Conservation (phyloP, 2,888 invertebrate species). For the Agrilus cyanescens region DNA sequence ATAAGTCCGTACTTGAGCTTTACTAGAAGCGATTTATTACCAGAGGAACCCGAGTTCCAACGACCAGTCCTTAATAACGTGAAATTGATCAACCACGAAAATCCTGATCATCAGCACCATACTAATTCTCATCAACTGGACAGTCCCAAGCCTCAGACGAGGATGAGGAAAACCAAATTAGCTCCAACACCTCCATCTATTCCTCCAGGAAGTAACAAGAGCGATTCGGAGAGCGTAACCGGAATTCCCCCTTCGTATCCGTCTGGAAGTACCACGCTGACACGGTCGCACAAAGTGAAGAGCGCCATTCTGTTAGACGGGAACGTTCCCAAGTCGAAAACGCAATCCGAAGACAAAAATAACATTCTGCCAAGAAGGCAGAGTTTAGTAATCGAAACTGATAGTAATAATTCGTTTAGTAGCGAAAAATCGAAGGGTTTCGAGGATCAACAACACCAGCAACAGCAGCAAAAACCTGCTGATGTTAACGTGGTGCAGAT, state of each 20-base stretch:
- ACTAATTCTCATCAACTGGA: constrained; percentile 11
- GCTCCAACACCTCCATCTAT: constrained; percentile 48
- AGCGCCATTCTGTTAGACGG: too few species aligned
- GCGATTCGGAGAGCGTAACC: constrained; percentile 30
- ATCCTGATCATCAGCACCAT: constrained; percentile 9
- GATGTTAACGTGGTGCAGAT: constrained; percentile 12
- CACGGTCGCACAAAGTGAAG: constrained; percentile 24
- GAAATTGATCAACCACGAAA: constrained; percentile 11
- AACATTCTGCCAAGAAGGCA: constrained; percentile 12
- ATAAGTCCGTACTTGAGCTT: constrained; percentile 59
- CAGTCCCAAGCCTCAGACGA: constrained; percentile 47
- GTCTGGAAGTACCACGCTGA: constrained; percentile 35
- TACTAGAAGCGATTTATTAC: constrained; percentile 44
- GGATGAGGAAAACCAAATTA: constrained; percentile 61
- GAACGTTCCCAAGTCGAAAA: neutral
- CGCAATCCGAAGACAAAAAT: constrained; percentile 25
- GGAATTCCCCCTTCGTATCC: constrained; percentile 33
- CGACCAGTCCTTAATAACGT: constrained; percentile 32
- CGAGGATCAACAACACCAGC: too few species aligned
- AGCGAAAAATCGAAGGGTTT: neutral
- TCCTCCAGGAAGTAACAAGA: constrained; percentile 10
- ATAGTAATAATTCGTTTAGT: constrained; percentile 24
- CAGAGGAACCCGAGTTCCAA: constrained; percentile 40
- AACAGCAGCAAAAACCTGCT: constrained; percentile 9
- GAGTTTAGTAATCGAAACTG: constrained; percentile 20